Percentiles rank a stretch among this genome's conserved stretches.
These are phyloP conservation scores for Endotricha flammealis DNA, from an alignment of 2,888 invertebrate species.

Conservation along the genomic window DNA sequence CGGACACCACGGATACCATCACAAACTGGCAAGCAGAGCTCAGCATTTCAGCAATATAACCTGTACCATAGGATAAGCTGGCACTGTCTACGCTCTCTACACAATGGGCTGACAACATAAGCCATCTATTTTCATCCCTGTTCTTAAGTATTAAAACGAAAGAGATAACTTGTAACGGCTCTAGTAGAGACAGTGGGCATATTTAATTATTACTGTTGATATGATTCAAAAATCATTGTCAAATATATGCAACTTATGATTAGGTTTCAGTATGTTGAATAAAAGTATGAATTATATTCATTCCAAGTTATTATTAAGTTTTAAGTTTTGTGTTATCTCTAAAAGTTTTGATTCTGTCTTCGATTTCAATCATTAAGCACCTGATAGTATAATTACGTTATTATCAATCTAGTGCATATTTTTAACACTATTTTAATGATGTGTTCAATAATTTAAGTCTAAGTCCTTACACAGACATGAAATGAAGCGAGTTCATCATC, in stretches of 20 bases:
- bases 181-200: too few relatives aligned
- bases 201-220: slow-evolving; percentile 2
- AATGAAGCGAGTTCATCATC: too few relatives aligned
- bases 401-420: slow-evolving; percentile 14
- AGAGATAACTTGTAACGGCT: too few relatives aligned
- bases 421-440: slow-evolving; percentile 22
- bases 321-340: slow-evolving; percentile 10
- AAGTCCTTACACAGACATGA: too few relatives aligned
- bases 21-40: too few relatives aligned
- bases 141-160: too few relatives aligned
- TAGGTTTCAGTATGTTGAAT: slow-evolving; percentile 17
- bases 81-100: too few relatives aligned
- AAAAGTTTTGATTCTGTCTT: slow-evolving; percentile 8
- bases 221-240: not conserved
- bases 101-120: too few relatives aligned
- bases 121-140: too few relatives aligned
- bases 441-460: slow-evolving; percentile 33
- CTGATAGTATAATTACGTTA: slow-evolving; percentile 18
- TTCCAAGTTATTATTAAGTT: slow-evolving; percentile 16
- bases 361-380: slow-evolving; percentile 13
- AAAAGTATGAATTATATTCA: slow-evolving; percentile 29
- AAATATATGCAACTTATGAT: slow-evolving; percentile 1
- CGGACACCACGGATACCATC: too few relatives aligned
- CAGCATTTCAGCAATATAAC: too few relatives aligned
- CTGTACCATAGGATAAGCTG: too few relatives aligned